A percentile compares a stretch with the other conserved stretches of the same genome.
phyloP scores from a whole-genome alignment of 23 tunicate species.

The Botrylloides violaceus region DNA sequence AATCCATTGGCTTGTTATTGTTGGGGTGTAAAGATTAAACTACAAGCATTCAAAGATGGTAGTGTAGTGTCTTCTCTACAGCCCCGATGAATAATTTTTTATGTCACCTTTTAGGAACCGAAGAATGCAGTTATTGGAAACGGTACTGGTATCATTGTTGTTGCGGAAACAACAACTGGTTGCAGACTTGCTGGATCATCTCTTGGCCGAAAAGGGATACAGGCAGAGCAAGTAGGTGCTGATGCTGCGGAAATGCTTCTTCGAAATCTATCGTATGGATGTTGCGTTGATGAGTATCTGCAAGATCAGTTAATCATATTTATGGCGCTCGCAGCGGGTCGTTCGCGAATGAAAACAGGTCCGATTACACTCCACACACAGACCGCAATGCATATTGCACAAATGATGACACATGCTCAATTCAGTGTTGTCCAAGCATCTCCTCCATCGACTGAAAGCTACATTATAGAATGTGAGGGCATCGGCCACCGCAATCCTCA shows the following conservation, averaged over 20 bases:
- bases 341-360: slow-evolving; percentile 52
- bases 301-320: slow-evolving; percentile 71
- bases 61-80: too few relatives aligned
- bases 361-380: slow-evolving; percentile 74
- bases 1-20: too few relatives aligned
- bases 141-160: slow-evolving; percentile 78
- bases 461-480: slow-evolving; percentile 76
- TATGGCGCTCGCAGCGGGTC: slow-evolving; percentile 82
- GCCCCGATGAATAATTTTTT: too few relatives aligned
- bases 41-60: too few relatives aligned
- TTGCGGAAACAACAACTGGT: slow-evolving; percentile 87
- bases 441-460: slow-evolving; percentile 70
- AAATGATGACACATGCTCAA: slow-evolving; percentile 48
- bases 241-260: slow-evolving; percentile 76
- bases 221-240: slow-evolving; percentile 70
- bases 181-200: slow-evolving; percentile 71
- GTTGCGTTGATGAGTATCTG: slow-evolving; percentile 71
- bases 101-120: slow-evolving; percentile 37
- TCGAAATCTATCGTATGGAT: slow-evolving; percentile 59
- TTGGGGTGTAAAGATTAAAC: too few relatives aligned
- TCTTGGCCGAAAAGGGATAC: slow-evolving; percentile 65
- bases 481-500: slow-evolving; percentile 92
- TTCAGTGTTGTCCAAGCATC: slow-evolving; percentile 54
- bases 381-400: slow-evolving; percentile 71
- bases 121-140: slow-evolving; percentile 67